Evolutionary conservation across 1,140 invertebrate species (phyloP).

Genomic region (Dinothrombium tinctorium): DNA sequence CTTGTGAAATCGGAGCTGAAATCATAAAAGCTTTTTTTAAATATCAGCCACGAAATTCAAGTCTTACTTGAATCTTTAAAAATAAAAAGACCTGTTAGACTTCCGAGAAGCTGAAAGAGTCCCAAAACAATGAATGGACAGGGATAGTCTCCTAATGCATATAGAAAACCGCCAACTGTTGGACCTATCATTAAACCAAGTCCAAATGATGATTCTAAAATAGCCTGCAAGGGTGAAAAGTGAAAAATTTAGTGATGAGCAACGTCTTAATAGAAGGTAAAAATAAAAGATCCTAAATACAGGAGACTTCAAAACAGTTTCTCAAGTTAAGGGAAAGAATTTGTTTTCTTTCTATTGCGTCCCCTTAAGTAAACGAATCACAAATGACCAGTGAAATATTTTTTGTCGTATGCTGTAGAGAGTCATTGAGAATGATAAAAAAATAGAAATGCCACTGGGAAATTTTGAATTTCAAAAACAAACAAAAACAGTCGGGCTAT

Average conservation of each 20-base stretch:
- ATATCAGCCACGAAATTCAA: not conserved
- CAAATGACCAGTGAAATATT: too few species aligned
- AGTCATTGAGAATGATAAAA: too few species aligned
- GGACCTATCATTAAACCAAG: conserved; percentile 17
- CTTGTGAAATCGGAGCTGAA: conserved; percentile 2
- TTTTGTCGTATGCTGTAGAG: too few species aligned
- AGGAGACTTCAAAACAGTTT: too few species aligned
- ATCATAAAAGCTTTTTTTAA: not conserved
- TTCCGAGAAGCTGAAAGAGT: conserved; percentile 42
- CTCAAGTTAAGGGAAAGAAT: too few species aligned
- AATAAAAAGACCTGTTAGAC: conserved; percentile 43
- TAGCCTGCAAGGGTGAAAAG: too few species aligned
- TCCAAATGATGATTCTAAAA: conserved; percentile 21
- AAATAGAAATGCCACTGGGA: too few species aligned
- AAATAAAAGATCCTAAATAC: conserved; percentile 2
- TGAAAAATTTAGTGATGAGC: conserved; percentile 14
- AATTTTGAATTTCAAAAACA: too few species aligned
- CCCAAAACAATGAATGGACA: conserved; percentile 66
- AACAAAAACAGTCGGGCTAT: conserved; percentile 1
- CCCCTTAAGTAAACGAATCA: too few species aligned
- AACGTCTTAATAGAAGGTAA: not conserved
- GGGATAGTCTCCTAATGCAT: conserved; percentile 39
- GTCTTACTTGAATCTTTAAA: conserved; percentile 33
- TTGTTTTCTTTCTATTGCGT: too few species aligned
- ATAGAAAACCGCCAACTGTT: conserved; percentile 16